Evolutionary conservation across 2,888 invertebrate species (phyloP).

Genomic region (Isoperla grammatica): DNA sequence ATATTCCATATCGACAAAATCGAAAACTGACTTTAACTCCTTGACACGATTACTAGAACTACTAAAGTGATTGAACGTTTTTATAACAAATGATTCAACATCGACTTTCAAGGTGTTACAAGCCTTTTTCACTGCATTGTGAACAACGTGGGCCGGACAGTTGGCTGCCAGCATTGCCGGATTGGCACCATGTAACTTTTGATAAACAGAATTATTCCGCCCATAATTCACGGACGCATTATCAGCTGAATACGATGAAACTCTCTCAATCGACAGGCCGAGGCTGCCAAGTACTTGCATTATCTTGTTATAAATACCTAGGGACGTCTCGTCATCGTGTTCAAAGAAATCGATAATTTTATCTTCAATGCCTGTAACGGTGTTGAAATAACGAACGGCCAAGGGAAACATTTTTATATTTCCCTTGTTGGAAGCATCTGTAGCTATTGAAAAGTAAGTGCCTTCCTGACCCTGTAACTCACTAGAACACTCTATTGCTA

Average conservation of each 20-base stretch:
- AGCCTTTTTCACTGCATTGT: conserved; percentile 8
- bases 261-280: neutral
- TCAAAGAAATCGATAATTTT: neutral
- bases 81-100: conserved; percentile 5
- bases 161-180: conserved; percentile 4
- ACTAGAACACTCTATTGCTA: too few species aligned
- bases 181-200: neutral
- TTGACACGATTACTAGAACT: conserved; percentile 5
- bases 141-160: conserved; percentile 12
- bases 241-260: conserved; percentile 2
- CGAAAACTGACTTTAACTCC: conserved; percentile 8
- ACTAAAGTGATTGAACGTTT: conserved; percentile 5
- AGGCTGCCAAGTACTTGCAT: neutral
- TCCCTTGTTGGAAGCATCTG: too few species aligned
- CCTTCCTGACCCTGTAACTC: too few species aligned
- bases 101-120: conserved; percentile 6
- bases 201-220: conserved; percentile 5
- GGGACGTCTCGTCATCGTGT: conserved; percentile 1
- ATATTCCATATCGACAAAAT: conserved; percentile 10
- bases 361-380: neutral
- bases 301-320: neutral
- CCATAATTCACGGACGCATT: conserved; percentile 3
- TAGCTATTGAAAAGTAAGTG: too few species aligned
- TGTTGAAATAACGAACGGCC: neutral
- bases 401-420: too few species aligned